These are phyloP conservation scores for Datnioides undecimradiatus DNA, from an alignment of 2,113 vertebrate species.

Conservation along the genomic window DNA sequence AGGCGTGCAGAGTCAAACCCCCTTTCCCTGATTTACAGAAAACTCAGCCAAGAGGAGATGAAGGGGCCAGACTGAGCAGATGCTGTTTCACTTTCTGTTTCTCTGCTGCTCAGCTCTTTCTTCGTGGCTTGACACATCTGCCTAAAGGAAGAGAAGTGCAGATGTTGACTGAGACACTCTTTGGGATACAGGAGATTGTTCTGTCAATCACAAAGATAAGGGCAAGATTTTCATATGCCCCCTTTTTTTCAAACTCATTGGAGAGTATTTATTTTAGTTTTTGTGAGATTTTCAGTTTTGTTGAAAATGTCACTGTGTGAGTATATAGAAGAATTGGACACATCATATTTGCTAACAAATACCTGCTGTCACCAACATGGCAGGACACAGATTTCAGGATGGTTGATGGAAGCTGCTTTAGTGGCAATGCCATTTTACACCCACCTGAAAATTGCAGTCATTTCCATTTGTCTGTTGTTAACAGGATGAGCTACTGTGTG, in stretches of 20 bases:
- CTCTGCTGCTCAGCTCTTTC: conserved; percentile 41
- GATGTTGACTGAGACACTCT: conserved; percentile 50
- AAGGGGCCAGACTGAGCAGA: conserved; percentile 59
- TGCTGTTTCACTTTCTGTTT: conserved; percentile 63
- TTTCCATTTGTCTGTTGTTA: conserved; percentile 42
- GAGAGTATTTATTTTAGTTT: background rate
- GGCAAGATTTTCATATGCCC: background rate
- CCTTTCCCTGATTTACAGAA: conserved; percentile 64
- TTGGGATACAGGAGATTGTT: conserved; percentile 22
- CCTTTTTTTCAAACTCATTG: background rate
- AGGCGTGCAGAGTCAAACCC: conserved; percentile 69
- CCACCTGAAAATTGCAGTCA: conserved; percentile 47
- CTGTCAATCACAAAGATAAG: conserved; percentile 15
- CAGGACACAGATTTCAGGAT: conserved; percentile 14
- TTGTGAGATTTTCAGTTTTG: background rate
- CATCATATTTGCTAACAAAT: conserved; percentile 7
- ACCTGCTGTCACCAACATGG: conserved; percentile 22
- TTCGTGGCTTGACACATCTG: conserved; percentile 46
- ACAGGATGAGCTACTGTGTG: conserved; percentile 23
- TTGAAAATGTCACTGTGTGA: background rate
- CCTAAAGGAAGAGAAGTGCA: conserved; percentile 49
- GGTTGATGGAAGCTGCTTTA: conserved; percentile 38
- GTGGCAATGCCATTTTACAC: conserved; percentile 23
- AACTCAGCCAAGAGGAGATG: conserved; percentile 69
- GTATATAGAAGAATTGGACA: background rate